These are phyloP conservation scores for Solen grandis DNA, from an alignment of 1,140 invertebrate genomes.

Conservation along the genomic window DNA sequence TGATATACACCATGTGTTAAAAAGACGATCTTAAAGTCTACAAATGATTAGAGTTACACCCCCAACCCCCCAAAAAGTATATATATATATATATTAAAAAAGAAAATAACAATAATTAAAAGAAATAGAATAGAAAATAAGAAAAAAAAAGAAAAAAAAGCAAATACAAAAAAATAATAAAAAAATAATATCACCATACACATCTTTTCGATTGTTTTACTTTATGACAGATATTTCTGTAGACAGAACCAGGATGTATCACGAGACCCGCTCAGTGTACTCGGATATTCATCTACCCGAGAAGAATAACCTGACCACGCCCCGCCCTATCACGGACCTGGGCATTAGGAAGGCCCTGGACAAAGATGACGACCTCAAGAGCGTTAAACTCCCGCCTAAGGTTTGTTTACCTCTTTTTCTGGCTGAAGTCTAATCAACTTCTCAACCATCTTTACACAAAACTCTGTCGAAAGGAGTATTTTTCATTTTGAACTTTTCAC, in stretches of 20 bases:
- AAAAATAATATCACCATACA: too few species aligned
- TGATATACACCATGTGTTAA: too few species aligned
- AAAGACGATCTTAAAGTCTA: too few species aligned
- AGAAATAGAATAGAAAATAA: too few species aligned
- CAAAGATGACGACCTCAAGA: slow-evolving; percentile 27
- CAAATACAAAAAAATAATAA: too few species aligned
- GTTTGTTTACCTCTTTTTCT: neutral
- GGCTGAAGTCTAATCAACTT: neutral
- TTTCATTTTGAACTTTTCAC: neutral
- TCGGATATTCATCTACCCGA: slow-evolving; percentile 48
- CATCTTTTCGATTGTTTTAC: too few species aligned
- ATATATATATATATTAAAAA: too few species aligned
- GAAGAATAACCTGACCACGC: slow-evolving; percentile 42
- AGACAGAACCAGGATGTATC: slow-evolving; percentile 46
- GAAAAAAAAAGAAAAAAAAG: too few species aligned
- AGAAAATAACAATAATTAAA: too few species aligned
- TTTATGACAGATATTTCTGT: too few species aligned
- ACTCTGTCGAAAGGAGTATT: neutral
- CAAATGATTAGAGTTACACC: too few species aligned
- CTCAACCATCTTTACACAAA: neutral
- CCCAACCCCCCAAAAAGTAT: too few species aligned
- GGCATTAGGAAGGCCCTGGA: slow-evolving; percentile 34
- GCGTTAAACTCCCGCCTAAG: slow-evolving; percentile 21
- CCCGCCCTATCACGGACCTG: slow-evolving; percentile 42
- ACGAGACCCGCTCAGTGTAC: slow-evolving; percentile 34